A percentile compares a stretch with the other conserved stretches of the same genome.
phyloP scores from a whole-genome alignment of 2,888 invertebrate genomes.

The Trilocha varians region DNA sequence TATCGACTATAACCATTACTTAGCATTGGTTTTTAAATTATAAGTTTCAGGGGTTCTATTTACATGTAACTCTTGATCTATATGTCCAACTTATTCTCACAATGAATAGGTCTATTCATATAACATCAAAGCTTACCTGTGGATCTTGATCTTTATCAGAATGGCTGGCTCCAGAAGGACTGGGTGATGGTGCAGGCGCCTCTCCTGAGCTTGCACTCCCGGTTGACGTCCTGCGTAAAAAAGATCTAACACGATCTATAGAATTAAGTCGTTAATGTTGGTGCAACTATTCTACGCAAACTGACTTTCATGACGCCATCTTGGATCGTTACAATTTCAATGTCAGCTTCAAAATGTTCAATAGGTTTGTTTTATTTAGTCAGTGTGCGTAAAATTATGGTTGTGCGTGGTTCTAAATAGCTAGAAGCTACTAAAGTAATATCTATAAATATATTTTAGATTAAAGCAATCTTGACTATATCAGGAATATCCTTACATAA shows the following conservation, averaged over 20 bases:
- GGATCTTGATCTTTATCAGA: slow-evolving; percentile 92
- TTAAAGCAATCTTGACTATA: too few relatives aligned
- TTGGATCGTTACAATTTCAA: background rate
- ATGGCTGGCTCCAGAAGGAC: slow-evolving; percentile 92
- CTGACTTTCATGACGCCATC: too few relatives aligned
- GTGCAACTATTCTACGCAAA: slow-evolving; percentile 43
- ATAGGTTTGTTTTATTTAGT: slow-evolving; percentile 9
- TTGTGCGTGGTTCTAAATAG: slow-evolving; percentile 18
- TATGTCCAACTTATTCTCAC: too few relatives aligned
- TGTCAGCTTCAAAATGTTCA: background rate
- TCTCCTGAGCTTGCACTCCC: slow-evolving; percentile 66
- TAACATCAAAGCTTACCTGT: slow-evolving; percentile 70
- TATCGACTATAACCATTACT: too few relatives aligned
- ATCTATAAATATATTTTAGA: background rate
- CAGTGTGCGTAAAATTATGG: slow-evolving; percentile 44
- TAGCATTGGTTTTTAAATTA: too few relatives aligned
- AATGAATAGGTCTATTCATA: too few relatives aligned
- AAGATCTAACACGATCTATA: slow-evolving; percentile 66
- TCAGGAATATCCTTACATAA: too few relatives aligned
- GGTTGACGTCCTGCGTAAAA: slow-evolving; percentile 69
- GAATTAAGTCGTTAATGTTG: slow-evolving; percentile 57
- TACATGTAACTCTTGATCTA: too few relatives aligned
- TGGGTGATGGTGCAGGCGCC: slow-evolving; percentile 73
- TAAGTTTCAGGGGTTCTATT: too few relatives aligned
- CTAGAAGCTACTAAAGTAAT: background rate